Percentiles rank a stretch among this genome's conserved stretches.
Evolutionary conservation across 1,140 invertebrate species (phyloP).

Genomic region (Drosophila albomicans): DNA sequence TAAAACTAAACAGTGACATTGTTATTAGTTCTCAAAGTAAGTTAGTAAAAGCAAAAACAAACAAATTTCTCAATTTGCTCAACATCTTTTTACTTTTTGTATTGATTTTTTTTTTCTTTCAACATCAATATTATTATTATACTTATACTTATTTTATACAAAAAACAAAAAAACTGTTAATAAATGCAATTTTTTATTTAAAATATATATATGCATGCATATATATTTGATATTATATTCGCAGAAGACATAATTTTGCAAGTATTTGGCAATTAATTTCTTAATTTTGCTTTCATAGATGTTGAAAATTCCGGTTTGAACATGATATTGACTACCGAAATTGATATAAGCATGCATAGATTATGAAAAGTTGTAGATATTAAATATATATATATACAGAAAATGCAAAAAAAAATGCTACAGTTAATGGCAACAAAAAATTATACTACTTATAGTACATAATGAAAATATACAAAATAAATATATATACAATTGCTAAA

Average conservation of each 20-base stretch:
- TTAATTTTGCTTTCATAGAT: conserved; percentile 17
- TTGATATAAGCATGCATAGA: conserved; percentile 35
- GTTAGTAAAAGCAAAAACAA: conserved; percentile 27
- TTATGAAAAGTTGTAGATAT: conserved; percentile 66
- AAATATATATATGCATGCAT: conserved; percentile 12
- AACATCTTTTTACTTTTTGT: conserved; percentile 9
- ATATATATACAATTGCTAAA: conserved; percentile 53
- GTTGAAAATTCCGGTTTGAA: conserved; percentile 25
- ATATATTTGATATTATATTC: conserved; percentile 17
- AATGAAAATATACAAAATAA: conserved; percentile 47
- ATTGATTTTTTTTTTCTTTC: conserved; percentile 33
- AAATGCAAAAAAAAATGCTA: conserved; percentile 59
- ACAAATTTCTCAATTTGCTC: conserved; percentile 38
- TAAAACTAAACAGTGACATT: conserved; percentile 23
- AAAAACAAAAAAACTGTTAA: conserved; percentile 34
- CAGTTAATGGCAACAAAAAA: conserved; percentile 53
- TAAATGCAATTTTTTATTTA: conserved; percentile 41
- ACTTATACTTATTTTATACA: conserved; percentile 44
- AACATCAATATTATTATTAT: conserved; percentile 52
- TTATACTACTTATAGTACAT: conserved; percentile 52
- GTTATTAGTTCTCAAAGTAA: conserved; percentile 46
- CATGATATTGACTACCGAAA: conserved; percentile 43
- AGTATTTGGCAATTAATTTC: conserved; percentile 27
- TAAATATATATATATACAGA: conserved; percentile 34
- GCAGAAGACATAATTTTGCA: conserved; percentile 24